Conservation (phyloP, 2,888 invertebrate genomes). For the Arrhopalites spinosus region DNA sequence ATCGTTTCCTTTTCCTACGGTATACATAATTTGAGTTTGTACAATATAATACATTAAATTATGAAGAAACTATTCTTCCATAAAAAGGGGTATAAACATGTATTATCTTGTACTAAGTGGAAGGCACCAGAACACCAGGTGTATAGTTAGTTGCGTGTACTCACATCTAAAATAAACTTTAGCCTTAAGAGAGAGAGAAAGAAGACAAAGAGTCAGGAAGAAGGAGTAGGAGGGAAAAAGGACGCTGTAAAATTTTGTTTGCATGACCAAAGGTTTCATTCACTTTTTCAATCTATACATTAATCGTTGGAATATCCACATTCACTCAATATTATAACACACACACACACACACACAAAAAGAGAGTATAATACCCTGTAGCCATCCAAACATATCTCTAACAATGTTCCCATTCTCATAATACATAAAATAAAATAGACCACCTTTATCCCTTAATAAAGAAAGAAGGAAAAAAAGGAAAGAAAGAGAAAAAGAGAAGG, state of each 20-base stretch:
- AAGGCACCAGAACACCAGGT: background rate
- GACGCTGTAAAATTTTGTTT: slow-evolving; percentile 27
- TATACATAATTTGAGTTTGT: no score
- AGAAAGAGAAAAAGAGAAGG: background rate
- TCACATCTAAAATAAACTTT: background rate
- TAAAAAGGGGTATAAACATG: no score
- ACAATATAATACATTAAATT: no score
- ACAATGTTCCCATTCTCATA: background rate
- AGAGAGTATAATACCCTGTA: background rate
- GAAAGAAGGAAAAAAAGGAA: slow-evolving; percentile 11
- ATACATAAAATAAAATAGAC: slow-evolving; percentile 29
- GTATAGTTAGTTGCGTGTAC: background rate
- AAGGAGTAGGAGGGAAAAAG: slow-evolving; percentile 16
- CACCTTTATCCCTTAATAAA: slow-evolving; percentile 14
- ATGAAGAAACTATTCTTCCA: no score
- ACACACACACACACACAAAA: background rate
- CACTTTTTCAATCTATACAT: slow-evolving; percentile 10
- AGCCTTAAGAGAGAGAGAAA: background rate
- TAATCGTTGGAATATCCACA: background rate
- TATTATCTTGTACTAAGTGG: background rate
- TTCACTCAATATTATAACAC: background rate
- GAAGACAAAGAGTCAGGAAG: slow-evolving; percentile 18
- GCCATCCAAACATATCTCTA: background rate
- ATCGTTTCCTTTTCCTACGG: no score
- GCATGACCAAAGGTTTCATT: slow-evolving; percentile 33